Evolutionary conservation across 2,888 invertebrate species (phyloP), one percentile per base, ranked within the genome.

Genomic region (Ophion costatus): DNA sequence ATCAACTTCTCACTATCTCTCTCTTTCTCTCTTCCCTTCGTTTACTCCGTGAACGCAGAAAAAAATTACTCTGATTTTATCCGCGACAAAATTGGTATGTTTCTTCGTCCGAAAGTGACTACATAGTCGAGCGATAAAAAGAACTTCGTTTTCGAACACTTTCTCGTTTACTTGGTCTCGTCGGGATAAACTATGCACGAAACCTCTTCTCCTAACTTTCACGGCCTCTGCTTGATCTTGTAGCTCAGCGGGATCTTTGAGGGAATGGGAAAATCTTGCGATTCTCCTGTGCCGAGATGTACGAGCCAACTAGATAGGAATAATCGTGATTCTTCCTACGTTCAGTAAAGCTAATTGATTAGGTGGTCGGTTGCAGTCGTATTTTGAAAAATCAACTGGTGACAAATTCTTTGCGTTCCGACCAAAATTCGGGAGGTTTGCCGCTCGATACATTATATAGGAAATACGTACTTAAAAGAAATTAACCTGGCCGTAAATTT

Each of bases 1-100:
- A 24, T 75, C 17, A 42, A 63, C 63, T 64, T 75, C 24, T 64
- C 69, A 29, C 42, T 70, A 2, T 80, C 56, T 79, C 64, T 38
- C 71, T 59, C 22, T 42, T 10, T 74, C 20, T 59, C 70, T 63
- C 66, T 45, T 51, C 24, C n/a, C 14, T 24, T 17, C 22, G 9
- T 38, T 38, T 9, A 7, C 5, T 38, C 5, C 9, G 24, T 22
- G 3, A 11, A 20, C 42, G 67, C 22, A 45, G 42, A 22, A 67
- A 45, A 67, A 9, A 29, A 20, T 14, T 14, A 1, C 11, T 33
- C 42, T 45, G 0, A 51, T 71, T 75, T 45, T 69, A 2, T 33
- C 24, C 24, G 24, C 4, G 24, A 51, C 51, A 17, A 24, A 51
- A 17, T 24, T 51, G 17, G 10, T 14, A 24, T 17, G 0, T 24